Evolutionary conservation across 2,113 vertebrate species (phyloP), one percentile per base, ranked within the genome.

Genomic region (Speoplatyrhinus poulsoni): DNA sequence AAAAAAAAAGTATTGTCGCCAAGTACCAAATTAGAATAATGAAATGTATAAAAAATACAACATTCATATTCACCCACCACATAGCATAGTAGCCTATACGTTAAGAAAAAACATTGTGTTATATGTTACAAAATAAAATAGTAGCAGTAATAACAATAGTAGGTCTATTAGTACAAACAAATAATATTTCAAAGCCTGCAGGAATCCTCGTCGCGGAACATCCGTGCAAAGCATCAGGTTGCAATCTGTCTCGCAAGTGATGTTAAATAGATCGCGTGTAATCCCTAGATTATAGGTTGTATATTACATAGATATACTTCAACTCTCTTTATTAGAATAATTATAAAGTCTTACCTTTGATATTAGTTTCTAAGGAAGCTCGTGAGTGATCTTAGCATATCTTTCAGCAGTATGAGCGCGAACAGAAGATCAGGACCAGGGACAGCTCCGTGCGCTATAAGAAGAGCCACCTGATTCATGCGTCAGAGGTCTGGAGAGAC

Each of bases 371-470:
- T 46, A 47, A 52, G n/a, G 66, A 84, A 67, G 73, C 48, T 69
- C 62, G 75, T 49, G 72, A 52, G 72, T 49, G 79, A 69, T 16
- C 67, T 81, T 73, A 67, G 74, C 88, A 87, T 88, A 70, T 83
- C 90, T 62, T 66, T 78, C 33, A 26, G 19, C 65, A 7, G 32
- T 57, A 63, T 12, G 72, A 72, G 63, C 76, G 69, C 68, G 76
- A 62, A 63, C 77, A 75, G 62, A 75, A 3, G 7, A 83, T 88
- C 78, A 90, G 82, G 17, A 90, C 87, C 67, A 84, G 81, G 91
- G 95, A 95, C 94, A 96, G 95, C 93, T 93, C 93, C 90, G 87
- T 78, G 19, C 13, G 72, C 82, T 90, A 82, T 87, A 86, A 81
- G 81, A 89, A 70, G 55, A 17, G 59, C 87, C 92, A 88, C 85